Evolutionary conservation across 1,140 invertebrate genomes (phyloP).

Genomic region (Colletes gigas): DNA sequence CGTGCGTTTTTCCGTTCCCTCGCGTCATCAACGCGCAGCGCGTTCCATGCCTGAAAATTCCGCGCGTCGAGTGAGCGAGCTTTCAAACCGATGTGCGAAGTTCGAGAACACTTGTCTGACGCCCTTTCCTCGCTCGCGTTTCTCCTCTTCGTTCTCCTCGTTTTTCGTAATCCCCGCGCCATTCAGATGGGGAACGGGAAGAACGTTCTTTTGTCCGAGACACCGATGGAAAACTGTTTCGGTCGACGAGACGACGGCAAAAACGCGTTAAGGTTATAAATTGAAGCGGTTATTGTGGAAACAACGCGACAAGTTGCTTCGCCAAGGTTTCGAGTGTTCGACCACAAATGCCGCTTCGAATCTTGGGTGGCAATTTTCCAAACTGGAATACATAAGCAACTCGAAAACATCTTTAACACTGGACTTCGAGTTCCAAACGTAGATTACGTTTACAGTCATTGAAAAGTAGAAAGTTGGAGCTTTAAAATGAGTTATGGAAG

Average conservation of each 20-base stretch:
- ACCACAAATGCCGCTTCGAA: no score
- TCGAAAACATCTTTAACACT: no score
- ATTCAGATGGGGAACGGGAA: slow-evolving; percentile 14
- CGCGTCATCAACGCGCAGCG: slow-evolving; percentile 21
- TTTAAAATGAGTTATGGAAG: no score
- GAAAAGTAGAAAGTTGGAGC: no score
- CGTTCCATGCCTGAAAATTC: background rate
- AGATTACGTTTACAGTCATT: no score
- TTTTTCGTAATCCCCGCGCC: slow-evolving; percentile 1
- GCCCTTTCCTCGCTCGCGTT: background rate
- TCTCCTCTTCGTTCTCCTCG: background rate
- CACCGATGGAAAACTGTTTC: background rate
- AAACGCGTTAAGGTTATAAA: slow-evolving; percentile 3
- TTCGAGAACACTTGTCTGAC: slow-evolving; percentile 16
- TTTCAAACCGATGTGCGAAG: slow-evolving; percentile 9
- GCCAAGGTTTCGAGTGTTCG: no score
- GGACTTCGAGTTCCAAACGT: no score
- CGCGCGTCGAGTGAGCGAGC: background rate
- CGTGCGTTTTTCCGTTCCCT: slow-evolving; percentile 18
- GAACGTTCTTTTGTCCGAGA: background rate
- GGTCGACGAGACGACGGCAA: background rate
- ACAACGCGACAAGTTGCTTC: background rate
- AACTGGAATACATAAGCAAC: no score
- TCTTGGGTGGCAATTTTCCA: no score
- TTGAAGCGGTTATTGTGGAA: background rate